Conservation (phyloP, 64 coral and sea anemone genomes). For the Catalaphyllia jardinei region DNA sequence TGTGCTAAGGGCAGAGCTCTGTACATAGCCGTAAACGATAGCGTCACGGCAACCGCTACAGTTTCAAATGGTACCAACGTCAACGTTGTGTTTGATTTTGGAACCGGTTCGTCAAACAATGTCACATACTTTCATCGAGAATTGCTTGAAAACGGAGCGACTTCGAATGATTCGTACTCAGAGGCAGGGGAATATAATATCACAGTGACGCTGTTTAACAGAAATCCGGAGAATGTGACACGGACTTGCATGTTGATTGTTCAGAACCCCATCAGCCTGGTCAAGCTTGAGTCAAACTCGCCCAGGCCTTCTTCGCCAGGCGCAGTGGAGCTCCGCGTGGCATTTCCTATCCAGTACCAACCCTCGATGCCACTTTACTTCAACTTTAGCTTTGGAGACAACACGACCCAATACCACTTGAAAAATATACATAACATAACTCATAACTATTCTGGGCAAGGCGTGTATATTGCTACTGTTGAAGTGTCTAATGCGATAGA, state of each 20-base stretch:
- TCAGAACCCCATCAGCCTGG: constrained; percentile 12
- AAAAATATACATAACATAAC: not conserved
- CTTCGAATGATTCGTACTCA: constrained; percentile 21
- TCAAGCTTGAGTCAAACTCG: constrained; percentile 29
- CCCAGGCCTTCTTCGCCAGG: not conserved
- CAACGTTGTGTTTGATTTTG: constrained; percentile 18
- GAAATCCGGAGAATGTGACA: constrained; percentile 10
- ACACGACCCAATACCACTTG: too few relatives aligned
- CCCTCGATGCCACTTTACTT: constrained; percentile 13
- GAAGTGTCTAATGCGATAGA: constrained; percentile 44
- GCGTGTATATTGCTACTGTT: constrained; percentile 36
- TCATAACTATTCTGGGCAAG: constrained; percentile 13
- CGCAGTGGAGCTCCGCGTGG: not conserved
- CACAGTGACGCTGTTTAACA: constrained; percentile 33
- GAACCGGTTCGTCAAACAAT: not conserved
- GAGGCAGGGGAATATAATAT: constrained; percentile 36
- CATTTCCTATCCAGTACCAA: not conserved
- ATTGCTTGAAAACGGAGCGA: constrained; percentile 22
- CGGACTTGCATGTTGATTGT: not conserved
- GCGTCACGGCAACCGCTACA: not conserved
- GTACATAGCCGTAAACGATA: constrained; percentile 33
- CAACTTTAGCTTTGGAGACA: not conserved
- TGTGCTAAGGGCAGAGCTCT: not conserved
- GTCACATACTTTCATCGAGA: not conserved
- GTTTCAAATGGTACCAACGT: constrained; percentile 48